These are phyloP conservation scores for Sturmia bella DNA, from an alignment of 2,888 invertebrate species.

Conservation along the genomic window DNA sequence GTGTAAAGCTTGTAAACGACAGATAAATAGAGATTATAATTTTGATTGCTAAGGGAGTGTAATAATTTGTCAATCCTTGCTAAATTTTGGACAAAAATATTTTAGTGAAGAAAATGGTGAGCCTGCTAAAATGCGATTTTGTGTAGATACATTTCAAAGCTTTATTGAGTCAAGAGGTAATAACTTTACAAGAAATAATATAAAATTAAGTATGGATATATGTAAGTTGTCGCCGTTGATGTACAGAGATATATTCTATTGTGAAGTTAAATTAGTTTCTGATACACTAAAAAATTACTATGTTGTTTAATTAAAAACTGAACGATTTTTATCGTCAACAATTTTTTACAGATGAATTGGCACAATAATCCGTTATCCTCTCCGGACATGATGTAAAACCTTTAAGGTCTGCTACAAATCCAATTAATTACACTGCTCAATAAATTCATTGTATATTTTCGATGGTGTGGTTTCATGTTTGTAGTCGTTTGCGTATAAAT, in stretches of 20 bases:
- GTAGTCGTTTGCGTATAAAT: conserved; percentile 26
- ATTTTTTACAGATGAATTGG: not conserved
- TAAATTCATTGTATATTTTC: conserved; percentile 24
- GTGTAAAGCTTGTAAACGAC: not conserved
- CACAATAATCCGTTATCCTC: conserved; percentile 45
- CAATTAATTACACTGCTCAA: conserved; percentile 62
- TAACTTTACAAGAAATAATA: too few relatives aligned
- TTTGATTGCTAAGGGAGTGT: conserved; percentile 43
- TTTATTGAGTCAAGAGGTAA: too few relatives aligned
- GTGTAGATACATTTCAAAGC: too few relatives aligned
- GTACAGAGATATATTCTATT: too few relatives aligned
- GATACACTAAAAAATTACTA: too few relatives aligned
- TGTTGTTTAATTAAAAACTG: conserved; percentile 6
- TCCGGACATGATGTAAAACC: conserved; percentile 20
- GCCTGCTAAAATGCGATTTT: too few relatives aligned
- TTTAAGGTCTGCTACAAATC: conserved; percentile 40
- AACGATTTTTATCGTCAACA: not conserved
- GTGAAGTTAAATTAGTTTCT: too few relatives aligned
- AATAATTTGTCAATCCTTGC: conserved; percentile 17
- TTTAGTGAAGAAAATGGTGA: too few relatives aligned
- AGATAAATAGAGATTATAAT: conserved; percentile 33
- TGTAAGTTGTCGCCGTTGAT: too few relatives aligned
- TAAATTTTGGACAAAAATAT: not conserved
- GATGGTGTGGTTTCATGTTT: not conserved
- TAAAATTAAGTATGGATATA: too few relatives aligned